Base-by-base conservation (phyloP, 1,140 invertebrate species). In the Pachypeltis micranthus region DNA sequence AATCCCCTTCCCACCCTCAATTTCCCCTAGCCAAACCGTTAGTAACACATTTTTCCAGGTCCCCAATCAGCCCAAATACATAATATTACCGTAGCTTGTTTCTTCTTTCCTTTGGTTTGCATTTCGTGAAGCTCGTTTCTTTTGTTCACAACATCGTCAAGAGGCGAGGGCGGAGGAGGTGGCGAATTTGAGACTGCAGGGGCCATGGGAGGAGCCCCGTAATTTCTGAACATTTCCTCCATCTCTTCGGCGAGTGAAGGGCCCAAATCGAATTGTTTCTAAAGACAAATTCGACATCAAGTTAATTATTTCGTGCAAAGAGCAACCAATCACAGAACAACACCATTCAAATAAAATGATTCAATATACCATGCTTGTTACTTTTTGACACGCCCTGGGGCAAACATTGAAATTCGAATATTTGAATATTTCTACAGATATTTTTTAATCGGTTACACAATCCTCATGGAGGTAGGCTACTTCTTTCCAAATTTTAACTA, bases 241-340 rank as follows among this genome's bases (percentile, higher is more conserved):
- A 97, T 94, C 77, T 97, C 94, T 71, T 95, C 93, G 70, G 96
- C 79, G 31, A 98, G 77, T 65, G 92, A 96, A 7, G 93, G 89
- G 14, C 92, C 92, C 70, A 96, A 87, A 76, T 97, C 93, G 65
- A 91, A 85, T 55, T 65, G 54, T 58, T 14, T 31, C 39, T 39
- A 16, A 10, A 39, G 31, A 16, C n/a, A n/a, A n/a, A n/a, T n/a
- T 62, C 16, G 29, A 39, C 25, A 2, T 19, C 4, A 60, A 12
- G 19, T 39, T 39, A 58, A 59, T 10, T 4, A 29, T 34, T 59
- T 12, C 26, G 28, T 29, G 16, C 10, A 59, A 12, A 12, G 7
- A 60, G 19, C 7, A 10, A 26, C 27, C 7, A 61, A 4, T n/a
- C 54, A 25, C n/a, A n/a, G n/a, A n/a, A n/a, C n/a, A n/a, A n/a